Conservation (phyloP, 2,888 invertebrate genomes). For the Nesidiocoris tenuis region DNA sequence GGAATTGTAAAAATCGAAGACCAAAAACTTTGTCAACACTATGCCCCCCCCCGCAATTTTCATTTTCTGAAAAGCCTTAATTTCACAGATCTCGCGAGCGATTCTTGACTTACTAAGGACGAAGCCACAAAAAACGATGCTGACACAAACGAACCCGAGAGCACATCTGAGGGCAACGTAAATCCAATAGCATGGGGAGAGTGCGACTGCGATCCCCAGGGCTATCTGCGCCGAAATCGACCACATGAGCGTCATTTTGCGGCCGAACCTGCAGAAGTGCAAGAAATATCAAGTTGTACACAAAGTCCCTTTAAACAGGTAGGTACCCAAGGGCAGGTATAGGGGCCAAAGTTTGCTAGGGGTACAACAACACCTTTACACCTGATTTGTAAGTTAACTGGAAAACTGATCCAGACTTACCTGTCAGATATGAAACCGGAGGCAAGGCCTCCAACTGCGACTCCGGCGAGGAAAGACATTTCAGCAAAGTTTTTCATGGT, state of each 20-base stretch:
- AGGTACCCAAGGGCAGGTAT: no score
- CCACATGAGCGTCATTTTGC: constrained; percentile 72
- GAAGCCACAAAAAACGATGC: constrained; percentile 77
- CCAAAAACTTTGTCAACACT: no score
- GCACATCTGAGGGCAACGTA: constrained; percentile 69
- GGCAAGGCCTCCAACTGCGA: constrained; percentile 74
- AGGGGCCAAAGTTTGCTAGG: no score
- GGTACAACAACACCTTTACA: no score
- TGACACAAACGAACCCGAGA: constrained; percentile 76
- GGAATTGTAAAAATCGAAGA: background rate
- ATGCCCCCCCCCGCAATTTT: no score
- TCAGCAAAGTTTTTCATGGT: constrained; percentile 71
- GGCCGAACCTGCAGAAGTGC: constrained; percentile 61
- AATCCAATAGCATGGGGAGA: constrained; percentile 69
- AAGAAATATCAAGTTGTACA: constrained; percentile 7
- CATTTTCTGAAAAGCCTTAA: no score
- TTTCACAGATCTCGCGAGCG: no score
- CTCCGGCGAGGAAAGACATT: constrained; percentile 74
- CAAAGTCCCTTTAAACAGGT: no score
- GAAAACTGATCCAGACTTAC: constrained; percentile 56
- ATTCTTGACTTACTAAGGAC: constrained; percentile 62
- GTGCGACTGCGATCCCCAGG: constrained; percentile 66
- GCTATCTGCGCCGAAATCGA: constrained; percentile 69
- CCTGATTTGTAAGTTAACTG: no score
- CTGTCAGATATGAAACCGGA: constrained; percentile 77